A percentile compares a stretch with the other conserved stretches of the same genome.
phyloP scores from a whole-genome alignment of 2,113 vertebrate genomes.

The Lampris incognitus region DNA sequence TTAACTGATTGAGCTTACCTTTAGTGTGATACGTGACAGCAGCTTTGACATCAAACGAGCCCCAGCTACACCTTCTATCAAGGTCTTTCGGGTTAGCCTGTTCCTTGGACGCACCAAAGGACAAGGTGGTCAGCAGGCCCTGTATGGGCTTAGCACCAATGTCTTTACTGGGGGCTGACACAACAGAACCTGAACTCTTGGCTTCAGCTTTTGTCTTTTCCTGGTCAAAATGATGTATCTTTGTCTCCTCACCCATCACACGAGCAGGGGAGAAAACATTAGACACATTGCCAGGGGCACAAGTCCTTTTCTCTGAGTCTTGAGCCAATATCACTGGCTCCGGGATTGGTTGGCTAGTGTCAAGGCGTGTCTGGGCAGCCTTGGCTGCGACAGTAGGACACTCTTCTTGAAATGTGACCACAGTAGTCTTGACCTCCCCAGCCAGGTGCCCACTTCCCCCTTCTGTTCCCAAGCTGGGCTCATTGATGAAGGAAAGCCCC shows the following conservation, averaged over 20 bases:
- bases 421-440: conserved; percentile 82
- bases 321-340: conserved; percentile 89
- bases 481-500: conserved; percentile 99
- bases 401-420: conserved; percentile 90
- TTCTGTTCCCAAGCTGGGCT: conserved; percentile 91
- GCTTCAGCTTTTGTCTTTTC: conserved; percentile 85
- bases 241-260: conserved; percentile 81
- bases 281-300: conserved; percentile 82
- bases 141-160: conserved; percentile 87
- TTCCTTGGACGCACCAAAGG: conserved; percentile 89
- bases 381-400: conserved; percentile 84
- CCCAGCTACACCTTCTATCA: conserved; percentile 92
- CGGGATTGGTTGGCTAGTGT: conserved; percentile 84
- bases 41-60: conserved; percentile 93
- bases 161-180: conserved; percentile 89
- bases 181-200: conserved; percentile 86
- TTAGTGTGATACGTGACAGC: conserved; percentile 98
- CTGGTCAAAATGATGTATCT: conserved; percentile 83
- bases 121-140: conserved; percentile 88
- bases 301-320: conserved; percentile 94
- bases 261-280: conserved; percentile 77
- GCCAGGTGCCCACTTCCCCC: conserved; percentile 79
- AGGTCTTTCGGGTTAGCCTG: conserved; percentile 89
- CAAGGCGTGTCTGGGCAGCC: conserved; percentile 87
- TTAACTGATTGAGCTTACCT: conserved; percentile 83